Evolutionary conservation across 37 sponge, comb jelly and placozoan genomes (phyloP).

Genomic region (Theonella swinhoei): DNA sequence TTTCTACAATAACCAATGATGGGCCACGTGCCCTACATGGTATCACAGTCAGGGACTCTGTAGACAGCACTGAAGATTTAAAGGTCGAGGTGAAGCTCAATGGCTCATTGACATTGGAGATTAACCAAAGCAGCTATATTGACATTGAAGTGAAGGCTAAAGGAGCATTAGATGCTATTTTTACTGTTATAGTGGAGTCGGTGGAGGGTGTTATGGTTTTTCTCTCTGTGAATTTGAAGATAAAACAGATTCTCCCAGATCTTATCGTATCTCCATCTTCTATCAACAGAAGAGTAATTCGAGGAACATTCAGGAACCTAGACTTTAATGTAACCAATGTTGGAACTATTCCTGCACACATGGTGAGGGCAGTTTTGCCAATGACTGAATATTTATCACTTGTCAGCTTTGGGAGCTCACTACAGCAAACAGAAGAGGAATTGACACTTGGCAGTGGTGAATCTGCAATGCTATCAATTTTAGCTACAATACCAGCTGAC

Average conservation of each 20-base stretch:
- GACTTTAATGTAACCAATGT: conserved; percentile 42
- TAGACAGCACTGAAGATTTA: neutral
- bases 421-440: neutral
- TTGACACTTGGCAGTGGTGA: conserved; percentile 24
- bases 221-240: neutral
- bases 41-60: neutral
- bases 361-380: conserved; percentile 16
- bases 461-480: conserved; percentile 26
- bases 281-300: conserved; percentile 24
- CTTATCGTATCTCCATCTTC: conserved; percentile 16
- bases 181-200: conserved; percentile 7
- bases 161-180: neutral
- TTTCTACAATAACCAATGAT: conserved; percentile 32
- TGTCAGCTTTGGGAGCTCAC: conserved; percentile 29
- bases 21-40: conserved; percentile 28
- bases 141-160: neutral
- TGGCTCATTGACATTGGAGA: neutral
- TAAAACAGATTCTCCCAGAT: conserved; percentile 38
- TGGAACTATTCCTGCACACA: conserved; percentile 16
- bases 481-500: neutral
- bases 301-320: conserved; percentile 23
- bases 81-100: neutral
- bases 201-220: neutral
- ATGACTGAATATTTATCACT: conserved; percentile 14
- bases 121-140: neutral